Percentiles rank a stretch among this genome's conserved stretches.
Conservation (phyloP, 30 jellyfish, hydroid and myxozoan genomes). For the Hydractinia echinata region DNA sequence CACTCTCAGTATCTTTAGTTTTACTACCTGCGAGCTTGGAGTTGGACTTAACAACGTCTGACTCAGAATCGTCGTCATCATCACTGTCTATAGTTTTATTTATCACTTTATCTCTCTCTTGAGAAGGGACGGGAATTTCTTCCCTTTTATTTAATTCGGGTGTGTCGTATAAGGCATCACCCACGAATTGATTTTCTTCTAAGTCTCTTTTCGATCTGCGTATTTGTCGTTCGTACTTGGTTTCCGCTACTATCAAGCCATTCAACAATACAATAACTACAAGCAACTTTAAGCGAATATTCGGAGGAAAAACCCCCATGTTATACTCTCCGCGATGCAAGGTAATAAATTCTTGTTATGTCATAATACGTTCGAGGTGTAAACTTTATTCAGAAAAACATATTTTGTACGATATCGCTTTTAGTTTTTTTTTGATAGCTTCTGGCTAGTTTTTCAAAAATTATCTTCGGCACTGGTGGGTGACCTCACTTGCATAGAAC, state of each 20-base stretch:
- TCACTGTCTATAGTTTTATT: not conserved
- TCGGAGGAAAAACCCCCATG: constrained; percentile 26
- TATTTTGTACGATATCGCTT: too few relatives aligned
- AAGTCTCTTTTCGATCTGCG: constrained; percentile 69
- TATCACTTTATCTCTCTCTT: not conserved
- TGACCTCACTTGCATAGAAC: constrained; percentile 30
- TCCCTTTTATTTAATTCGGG: constrained; percentile 31
- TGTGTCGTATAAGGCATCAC: constrained; percentile 69
- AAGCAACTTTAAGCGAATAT: constrained; percentile 1
- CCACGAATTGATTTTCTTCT: constrained; percentile 50
- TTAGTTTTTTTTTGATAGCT: too few relatives aligned
- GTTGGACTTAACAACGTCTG: too few relatives aligned
- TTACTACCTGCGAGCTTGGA: not conserved
- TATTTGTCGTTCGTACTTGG: constrained; percentile 20
- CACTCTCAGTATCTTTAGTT: not conserved
- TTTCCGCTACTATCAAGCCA: constrained; percentile 17
- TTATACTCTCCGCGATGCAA: not conserved
- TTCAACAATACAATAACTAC: constrained; percentile 15
- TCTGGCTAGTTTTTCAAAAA: too few relatives aligned
- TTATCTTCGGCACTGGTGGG: constrained; percentile 35
- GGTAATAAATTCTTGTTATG: too few relatives aligned
- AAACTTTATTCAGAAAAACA: too few relatives aligned
- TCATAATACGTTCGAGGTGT: too few relatives aligned
- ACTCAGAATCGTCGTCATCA: too few relatives aligned
- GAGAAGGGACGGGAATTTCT: constrained; percentile 33